These are phyloP conservation scores for Catamblyrhynchus diadema DNA, from an alignment of 2,797 vertebrate genomes.

Conservation along the genomic window DNA sequence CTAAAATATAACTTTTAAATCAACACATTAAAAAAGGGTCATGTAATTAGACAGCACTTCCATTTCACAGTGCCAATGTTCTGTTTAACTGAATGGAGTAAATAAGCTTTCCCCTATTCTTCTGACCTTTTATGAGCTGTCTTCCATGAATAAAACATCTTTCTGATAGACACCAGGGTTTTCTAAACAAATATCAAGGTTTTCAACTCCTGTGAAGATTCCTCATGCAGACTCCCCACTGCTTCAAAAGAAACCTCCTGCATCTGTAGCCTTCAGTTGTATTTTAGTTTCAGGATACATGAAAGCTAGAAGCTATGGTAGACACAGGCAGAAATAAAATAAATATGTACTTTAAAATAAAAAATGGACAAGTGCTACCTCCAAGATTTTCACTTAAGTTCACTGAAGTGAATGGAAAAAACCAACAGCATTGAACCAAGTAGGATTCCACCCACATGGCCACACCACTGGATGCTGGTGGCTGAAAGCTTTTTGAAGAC, in stretches of 20 bases:
- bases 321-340: not conserved
- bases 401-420: not conserved
- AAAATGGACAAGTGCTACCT: not conserved
- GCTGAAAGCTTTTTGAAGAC: not conserved
- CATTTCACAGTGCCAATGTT: not conserved
- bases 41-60: not conserved
- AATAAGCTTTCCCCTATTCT: not conserved
- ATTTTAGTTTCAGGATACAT: not conserved
- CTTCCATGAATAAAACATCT: not conserved
- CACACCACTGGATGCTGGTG: not conserved
- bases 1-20: not conserved
- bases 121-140: not conserved
- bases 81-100: not conserved
- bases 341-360: not conserved
- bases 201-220: not conserved
- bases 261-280: not conserved
- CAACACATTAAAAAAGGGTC: not conserved
- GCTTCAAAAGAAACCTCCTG: not conserved
- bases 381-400: not conserved
- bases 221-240: not conserved
- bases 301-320: not conserved
- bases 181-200: not conserved
- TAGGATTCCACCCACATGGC: not conserved
- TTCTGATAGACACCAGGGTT: not conserved
- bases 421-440: rapidly evolving